Base-by-base conservation (phyloP, 2,113 vertebrate genomes). In the Ophthalmolycus amberensis region DNA sequence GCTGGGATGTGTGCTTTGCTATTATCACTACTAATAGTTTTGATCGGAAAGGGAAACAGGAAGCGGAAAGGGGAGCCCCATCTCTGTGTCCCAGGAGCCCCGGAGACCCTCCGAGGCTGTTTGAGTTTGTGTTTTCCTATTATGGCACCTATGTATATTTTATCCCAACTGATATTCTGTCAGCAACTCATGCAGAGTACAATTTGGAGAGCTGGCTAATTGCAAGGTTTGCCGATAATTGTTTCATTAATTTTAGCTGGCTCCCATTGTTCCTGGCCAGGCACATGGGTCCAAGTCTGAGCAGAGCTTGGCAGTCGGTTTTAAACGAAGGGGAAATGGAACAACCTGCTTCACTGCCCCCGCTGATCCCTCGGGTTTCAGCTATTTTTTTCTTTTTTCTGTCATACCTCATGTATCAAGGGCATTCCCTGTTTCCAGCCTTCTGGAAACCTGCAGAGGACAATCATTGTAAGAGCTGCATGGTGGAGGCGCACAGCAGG, bases 301-400 rank as follows among this genome's bases (percentile, higher is more conserved):
- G 44, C 82, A 75, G 77, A 69, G 85, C 79, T 74, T 70, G 88
- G 85, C 88, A 85, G 84, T 85, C 66, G 86, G 83, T 89, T 92
- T 92, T 90, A 92, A 92, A 87, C 67, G 79, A 90, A 83, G 89
- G 88, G 88, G 91, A 93, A 94, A 94, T 94, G 91, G 91, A 93
- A 91, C 85, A 91, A 88, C 90, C 91, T 92, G 91, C 93, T 92
- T 93, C 85, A 90, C 87, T 92, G 94, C 92, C 85, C 91, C 83
- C 16, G 82, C 79, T 83, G 91, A 93, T 94, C 94, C 93, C 93
- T 80, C 32, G 90, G 91, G 92, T 90, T 88, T 85, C 77, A 79
- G 79, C 81, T 71, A 72, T 56, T 86, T 86, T 92, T 84, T 78
- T 58, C 5, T 83, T 80, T 60, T 86, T 79, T 75, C 82, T 90